phyloP scores from a whole-genome alignment of 2,113 vertebrate species.

The Malurus melanocephalus region DNA sequence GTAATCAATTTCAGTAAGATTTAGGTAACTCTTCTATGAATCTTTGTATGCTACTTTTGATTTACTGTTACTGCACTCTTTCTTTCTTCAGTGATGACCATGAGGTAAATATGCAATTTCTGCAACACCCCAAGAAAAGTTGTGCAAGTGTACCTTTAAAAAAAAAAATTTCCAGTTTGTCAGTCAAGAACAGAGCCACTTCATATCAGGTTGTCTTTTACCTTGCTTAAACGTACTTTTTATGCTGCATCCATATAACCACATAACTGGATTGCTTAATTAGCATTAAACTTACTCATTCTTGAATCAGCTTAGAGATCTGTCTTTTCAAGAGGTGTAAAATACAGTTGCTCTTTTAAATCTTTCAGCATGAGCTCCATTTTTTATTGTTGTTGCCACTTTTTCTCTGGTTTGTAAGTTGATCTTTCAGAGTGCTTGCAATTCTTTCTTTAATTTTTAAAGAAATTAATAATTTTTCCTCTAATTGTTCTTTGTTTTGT shows the following conservation, averaged over 20 bases:
- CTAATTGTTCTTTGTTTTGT: neutral
- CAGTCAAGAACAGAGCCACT: neutral
- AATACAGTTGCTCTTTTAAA: neutral
- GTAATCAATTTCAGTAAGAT: neutral
- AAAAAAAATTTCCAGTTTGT: neutral
- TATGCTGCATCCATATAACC: neutral
- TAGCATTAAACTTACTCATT: neutral
- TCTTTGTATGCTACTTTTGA: neutral
- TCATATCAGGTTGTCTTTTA: neutral
- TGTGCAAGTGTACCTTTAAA: neutral
- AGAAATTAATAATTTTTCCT: neutral
- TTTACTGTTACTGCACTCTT: neutral
- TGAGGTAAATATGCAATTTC: neutral
- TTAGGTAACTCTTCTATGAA: neutral
- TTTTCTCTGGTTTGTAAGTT: neutral
- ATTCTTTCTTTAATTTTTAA: neutral
- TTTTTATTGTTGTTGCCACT: neutral
- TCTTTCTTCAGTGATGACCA: neutral
- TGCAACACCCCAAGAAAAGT: neutral
- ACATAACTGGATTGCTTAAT: neutral
- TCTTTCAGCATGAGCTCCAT: neutral
- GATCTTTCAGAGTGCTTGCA: neutral
- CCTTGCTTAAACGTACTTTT: neutral
- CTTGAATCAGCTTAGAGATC: neutral
- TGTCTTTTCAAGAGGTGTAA: neutral